Conservation (phyloP, 2,888 invertebrate species). For the Oasisia sp. region DNA sequence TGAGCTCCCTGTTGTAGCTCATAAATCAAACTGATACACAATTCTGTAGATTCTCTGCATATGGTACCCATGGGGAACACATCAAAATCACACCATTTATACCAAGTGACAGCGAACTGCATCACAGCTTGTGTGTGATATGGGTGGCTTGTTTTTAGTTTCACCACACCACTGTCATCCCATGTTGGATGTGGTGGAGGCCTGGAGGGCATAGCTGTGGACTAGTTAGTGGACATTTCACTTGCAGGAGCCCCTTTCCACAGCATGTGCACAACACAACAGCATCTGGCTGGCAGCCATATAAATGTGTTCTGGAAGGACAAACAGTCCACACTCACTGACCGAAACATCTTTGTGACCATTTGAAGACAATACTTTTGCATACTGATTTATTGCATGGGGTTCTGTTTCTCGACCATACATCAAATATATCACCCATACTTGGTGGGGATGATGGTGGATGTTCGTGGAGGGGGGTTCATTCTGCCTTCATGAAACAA, state of each 20-base stretch:
- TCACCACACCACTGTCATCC: background rate
- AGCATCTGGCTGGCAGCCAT: constrained; percentile 40
- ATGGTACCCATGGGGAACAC: background rate
- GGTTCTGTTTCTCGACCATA: background rate
- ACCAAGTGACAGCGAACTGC: background rate
- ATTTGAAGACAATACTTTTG: background rate
- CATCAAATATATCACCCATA: background rate
- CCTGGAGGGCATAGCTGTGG: background rate
- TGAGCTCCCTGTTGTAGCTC: too few relatives aligned
- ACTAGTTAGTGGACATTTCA: constrained; percentile 34
- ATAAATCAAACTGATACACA: too few relatives aligned
- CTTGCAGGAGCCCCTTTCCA: constrained; percentile 34
- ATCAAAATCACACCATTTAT: background rate
- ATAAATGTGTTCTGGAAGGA: constrained; percentile 27
- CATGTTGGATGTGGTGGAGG: background rate
- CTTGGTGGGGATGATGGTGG: too few relatives aligned
- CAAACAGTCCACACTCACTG: constrained; percentile 26
- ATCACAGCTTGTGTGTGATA: constrained; percentile 5
- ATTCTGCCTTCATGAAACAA: background rate
- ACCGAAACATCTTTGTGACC: constrained; percentile 27
- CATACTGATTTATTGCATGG: background rate
- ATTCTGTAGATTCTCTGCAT: too few relatives aligned
- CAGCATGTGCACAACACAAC: constrained; percentile 37
- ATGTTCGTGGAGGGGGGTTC: background rate
- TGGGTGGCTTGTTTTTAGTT: background rate